These are phyloP conservation scores for Alviniconcha marisindica DNA, from an alignment of 1,140 invertebrate species.

Conservation along the genomic window DNA sequence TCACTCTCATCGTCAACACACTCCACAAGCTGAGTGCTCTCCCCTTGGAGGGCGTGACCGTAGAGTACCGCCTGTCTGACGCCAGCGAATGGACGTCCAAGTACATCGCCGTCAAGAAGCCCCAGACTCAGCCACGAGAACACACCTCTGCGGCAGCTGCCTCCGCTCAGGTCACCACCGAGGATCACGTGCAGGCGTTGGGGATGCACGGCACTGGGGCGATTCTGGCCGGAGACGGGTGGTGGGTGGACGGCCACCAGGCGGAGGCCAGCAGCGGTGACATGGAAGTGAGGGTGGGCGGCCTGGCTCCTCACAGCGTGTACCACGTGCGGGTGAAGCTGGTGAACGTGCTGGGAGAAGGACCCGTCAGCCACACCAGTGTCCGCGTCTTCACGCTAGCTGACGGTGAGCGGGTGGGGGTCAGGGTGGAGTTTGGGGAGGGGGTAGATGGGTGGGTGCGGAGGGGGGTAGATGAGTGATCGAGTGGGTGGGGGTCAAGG, in stretches of 20 bases:
- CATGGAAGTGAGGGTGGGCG: not conserved
- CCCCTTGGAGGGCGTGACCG: not conserved
- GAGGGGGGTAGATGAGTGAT: not conserved
- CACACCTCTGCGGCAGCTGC: not conserved
- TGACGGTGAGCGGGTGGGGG: not conserved
- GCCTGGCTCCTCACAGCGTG: not conserved
- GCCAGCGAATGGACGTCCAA: not conserved
- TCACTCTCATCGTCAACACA: not conserved
- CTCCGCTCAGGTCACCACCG: not conserved
- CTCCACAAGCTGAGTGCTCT: not conserved
- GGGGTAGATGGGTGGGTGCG: not conserved
- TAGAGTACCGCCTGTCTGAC: not conserved
- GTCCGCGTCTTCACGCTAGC: conserved; percentile 5
- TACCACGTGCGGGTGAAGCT: not conserved
- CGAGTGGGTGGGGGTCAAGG: not conserved
- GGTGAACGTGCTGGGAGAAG: conserved; percentile 4
- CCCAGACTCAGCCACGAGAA: not conserved
- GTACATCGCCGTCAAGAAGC: not conserved
- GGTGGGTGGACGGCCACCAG: not conserved
- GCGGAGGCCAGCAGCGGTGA: not conserved
- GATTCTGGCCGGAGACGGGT: too few species aligned
- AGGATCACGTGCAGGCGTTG: not conserved
- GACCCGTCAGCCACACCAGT: not conserved
- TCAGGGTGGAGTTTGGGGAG: too few species aligned
- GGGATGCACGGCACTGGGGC: too few species aligned